A percentile compares a stretch with the other conserved stretches of the same genome.
Conservation (phyloP, 1,140 invertebrate genomes). For the Delia radicum region DNA sequence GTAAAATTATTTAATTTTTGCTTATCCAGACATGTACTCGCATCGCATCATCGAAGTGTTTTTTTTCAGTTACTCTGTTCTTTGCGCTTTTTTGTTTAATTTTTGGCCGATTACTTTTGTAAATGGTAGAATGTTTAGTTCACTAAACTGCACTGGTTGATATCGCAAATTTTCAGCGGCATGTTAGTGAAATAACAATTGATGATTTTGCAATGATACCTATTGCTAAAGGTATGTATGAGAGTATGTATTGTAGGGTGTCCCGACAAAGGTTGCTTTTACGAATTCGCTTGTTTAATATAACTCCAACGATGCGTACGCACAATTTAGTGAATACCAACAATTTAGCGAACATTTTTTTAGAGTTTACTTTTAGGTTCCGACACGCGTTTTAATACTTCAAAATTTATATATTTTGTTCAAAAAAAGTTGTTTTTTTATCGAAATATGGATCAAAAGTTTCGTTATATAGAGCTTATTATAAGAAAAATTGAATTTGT, state of each 20-base stretch:
- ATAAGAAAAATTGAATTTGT: too few relatives aligned
- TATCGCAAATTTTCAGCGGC: conserved; percentile 19
- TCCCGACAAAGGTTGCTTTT: too few relatives aligned
- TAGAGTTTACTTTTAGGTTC: too few relatives aligned
- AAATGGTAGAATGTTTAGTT: conserved; percentile 6
- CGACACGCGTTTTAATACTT: too few relatives aligned
- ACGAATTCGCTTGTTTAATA: background rate
- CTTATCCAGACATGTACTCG: conserved; percentile 25
- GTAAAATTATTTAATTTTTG: conserved; percentile 29
- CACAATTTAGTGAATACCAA: too few relatives aligned
- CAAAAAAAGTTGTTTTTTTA: too few relatives aligned
- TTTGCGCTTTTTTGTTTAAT: background rate
- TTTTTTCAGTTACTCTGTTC: background rate
- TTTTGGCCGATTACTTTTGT: background rate
- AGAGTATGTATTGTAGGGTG: too few relatives aligned
- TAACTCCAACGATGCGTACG: too few relatives aligned
- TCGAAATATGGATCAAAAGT: too few relatives aligned
- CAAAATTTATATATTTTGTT: too few relatives aligned
- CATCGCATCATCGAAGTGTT: conserved; percentile 9
- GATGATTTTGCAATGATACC: conserved; percentile 13
- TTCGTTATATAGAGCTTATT: too few relatives aligned
- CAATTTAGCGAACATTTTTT: too few relatives aligned
- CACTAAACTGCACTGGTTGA: conserved; percentile 13
- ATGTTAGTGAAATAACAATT: conserved; percentile 22
- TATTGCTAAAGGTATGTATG: background rate